Percentiles rank a stretch among this genome's conserved stretches.
These are phyloP conservation scores for Chauna torquata DNA, from an alignment of 2,113 vertebrate species.

Conservation along the genomic window DNA sequence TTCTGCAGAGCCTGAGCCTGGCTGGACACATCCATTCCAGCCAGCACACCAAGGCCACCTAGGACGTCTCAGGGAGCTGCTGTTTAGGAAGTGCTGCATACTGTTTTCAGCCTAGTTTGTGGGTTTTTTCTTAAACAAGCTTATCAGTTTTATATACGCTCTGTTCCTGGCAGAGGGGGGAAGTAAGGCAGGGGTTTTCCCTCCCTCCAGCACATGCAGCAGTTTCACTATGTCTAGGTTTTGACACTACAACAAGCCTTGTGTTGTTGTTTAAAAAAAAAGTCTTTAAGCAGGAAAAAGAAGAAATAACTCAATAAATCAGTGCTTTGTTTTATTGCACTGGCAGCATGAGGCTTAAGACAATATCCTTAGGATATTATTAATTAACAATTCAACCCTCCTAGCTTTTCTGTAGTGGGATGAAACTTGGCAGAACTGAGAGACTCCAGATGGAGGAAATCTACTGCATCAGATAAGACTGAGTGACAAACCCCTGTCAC, in stretches of 20 bases:
- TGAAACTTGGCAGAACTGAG: neutral
- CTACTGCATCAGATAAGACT: neutral
- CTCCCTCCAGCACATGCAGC: neutral
- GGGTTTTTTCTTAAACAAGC: neutral
- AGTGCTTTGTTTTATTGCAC: neutral
- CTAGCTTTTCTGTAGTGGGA: neutral
- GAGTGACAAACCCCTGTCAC: neutral
- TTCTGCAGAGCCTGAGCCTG: neutral
- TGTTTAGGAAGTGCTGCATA: neutral
- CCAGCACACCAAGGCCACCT: neutral
- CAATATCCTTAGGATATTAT: slow-evolving; percentile 3
- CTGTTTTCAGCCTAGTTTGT: neutral
- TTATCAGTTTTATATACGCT: neutral
- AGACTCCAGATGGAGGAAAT: neutral
- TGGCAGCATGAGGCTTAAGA: neutral
- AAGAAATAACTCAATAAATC: neutral
- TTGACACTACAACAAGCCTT: neutral
- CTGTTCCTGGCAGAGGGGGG: neutral
- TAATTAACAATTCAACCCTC: neutral
- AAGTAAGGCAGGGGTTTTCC: neutral
- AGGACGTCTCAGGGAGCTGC: neutral
- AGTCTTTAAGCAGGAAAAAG: neutral
- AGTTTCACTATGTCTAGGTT: neutral
- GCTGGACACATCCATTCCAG: neutral
- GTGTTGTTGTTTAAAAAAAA: neutral